A percentile compares a stretch with the other conserved stretches of the same genome.
These are phyloP conservation scores for Bombus difficillimus DNA, from an alignment of 1,140 invertebrate species.

Conservation along the genomic window DNA sequence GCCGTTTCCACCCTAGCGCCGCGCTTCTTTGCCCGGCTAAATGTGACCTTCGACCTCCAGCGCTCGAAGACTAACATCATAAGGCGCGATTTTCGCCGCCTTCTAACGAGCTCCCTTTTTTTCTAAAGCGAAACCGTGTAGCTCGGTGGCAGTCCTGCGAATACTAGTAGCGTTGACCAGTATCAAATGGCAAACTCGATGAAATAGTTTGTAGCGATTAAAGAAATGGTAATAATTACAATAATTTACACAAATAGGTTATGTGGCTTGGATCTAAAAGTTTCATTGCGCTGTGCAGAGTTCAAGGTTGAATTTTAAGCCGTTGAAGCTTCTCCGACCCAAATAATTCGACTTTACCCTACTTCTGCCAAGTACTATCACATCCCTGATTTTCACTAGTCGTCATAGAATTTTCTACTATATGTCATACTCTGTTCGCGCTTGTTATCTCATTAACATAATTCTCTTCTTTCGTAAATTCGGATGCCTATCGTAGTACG, in stretches of 20 bases:
- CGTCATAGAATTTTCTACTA: no score
- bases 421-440: no score
- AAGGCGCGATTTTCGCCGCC: not conserved
- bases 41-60: slow-evolving; percentile 14
- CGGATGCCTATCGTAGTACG: no score
- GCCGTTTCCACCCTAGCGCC: slow-evolving; percentile 19
- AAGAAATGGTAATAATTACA: not conserved
- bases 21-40: not conserved
- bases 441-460: no score
- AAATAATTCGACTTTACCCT: not conserved
- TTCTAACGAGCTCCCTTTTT: not conserved
- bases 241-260: no score
- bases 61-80: not conserved
- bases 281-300: not conserved
- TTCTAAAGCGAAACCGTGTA: not conserved
- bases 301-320: not conserved
- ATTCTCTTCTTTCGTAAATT: no score
- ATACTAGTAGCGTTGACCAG: not conserved
- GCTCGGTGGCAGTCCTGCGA: not conserved
- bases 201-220: not conserved
- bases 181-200: no score
- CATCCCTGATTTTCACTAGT: not conserved
- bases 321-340: not conserved
- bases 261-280: not conserved
- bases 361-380: not conserved